Percentiles rank a stretch among this genome's conserved stretches.
Evolutionary conservation across 2,113 vertebrate genomes (phyloP).

Genomic region (Scartelaos histophorus): DNA sequence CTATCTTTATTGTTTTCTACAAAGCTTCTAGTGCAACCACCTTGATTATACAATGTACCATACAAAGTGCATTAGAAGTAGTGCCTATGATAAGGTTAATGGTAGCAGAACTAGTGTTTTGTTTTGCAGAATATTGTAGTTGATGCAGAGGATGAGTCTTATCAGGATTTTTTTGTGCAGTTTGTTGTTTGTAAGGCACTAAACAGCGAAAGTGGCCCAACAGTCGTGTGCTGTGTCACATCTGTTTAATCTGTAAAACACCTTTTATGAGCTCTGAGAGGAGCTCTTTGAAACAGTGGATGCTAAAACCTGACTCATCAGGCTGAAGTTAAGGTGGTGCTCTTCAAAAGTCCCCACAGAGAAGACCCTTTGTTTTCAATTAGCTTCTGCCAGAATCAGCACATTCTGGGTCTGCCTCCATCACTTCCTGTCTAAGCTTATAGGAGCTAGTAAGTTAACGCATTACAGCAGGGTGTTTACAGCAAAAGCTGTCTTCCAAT

Average conservation of each 20-base stretch:
- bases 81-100: too few relatives aligned
- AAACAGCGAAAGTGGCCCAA: not conserved
- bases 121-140: not conserved
- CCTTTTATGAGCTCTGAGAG: conserved; percentile 34
- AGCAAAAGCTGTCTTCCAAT: not conserved
- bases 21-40: not conserved
- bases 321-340: not conserved
- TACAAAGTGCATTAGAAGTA: too few relatives aligned
- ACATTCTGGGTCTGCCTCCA: conserved; percentile 38
- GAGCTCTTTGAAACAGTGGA: conserved; percentile 27
- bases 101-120: not conserved
- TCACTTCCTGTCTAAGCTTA: conserved; percentile 43
- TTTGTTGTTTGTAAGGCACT: not conserved
- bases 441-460: too few relatives aligned
- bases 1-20: not conserved
- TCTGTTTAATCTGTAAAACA: conserved; percentile 19
- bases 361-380: conserved; percentile 52
- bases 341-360: conserved; percentile 29
- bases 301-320: conserved; percentile 28
- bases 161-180: not conserved
- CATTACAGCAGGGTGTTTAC: not conserved
- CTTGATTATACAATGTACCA: too few relatives aligned
- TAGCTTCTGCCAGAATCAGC: conserved; percentile 45
- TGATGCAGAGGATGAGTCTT: not conserved
- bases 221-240: conserved; percentile 13